Base-by-base conservation (phyloP, 1,140 invertebrate species). In the Theocolax elegans region DNA sequence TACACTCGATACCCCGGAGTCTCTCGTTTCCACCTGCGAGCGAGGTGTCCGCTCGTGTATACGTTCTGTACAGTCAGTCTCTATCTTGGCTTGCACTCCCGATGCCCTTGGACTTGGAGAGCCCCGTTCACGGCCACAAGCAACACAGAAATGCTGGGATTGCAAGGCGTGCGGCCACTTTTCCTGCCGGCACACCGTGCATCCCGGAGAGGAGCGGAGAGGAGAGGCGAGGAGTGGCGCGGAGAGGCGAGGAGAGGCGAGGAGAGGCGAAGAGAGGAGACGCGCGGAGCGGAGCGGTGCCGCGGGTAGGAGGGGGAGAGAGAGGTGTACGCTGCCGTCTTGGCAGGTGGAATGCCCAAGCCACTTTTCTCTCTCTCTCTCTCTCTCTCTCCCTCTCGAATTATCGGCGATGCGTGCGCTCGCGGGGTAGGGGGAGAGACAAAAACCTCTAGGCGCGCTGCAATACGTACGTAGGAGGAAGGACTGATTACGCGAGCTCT, bases 61-160 rank as follows among this genome's bases (percentile, higher is more conserved):
- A 46, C 13, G 42, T 46, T 38, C n/a, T 31, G 35, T 35, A 29
- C 3, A 67, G 64, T 25, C 27, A 46, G 64, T 67, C 29, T 59
- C 9, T 54, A 51, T 53, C 35, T 53, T 23, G 31, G 67, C 48
- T 40, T 69, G 67, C 58, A 53, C 67, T 17, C 76, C 35, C 72
- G 73, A 77, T 83, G 83, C 82, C 83, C 83, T 85, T 84, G 82
- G 81, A 84, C 82, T 84, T 82, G 81, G 78, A 12, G 27, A 46
- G 59, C 77, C 79, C 81, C 81, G 83, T 84, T 84, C 83, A 82
- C 80, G 83, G 80, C 79, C 82, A 81, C 81, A 81, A 84, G 79
- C 81, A 81, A 81, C 79, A 82, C 80, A 81, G 81, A 83, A 83
- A 82, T 83, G 80, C 82, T 81, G 78, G 76, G 80, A 81, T 82